Conservation (phyloP, 2,797 vertebrate species). For the Rhabdomys pumilio region DNA sequence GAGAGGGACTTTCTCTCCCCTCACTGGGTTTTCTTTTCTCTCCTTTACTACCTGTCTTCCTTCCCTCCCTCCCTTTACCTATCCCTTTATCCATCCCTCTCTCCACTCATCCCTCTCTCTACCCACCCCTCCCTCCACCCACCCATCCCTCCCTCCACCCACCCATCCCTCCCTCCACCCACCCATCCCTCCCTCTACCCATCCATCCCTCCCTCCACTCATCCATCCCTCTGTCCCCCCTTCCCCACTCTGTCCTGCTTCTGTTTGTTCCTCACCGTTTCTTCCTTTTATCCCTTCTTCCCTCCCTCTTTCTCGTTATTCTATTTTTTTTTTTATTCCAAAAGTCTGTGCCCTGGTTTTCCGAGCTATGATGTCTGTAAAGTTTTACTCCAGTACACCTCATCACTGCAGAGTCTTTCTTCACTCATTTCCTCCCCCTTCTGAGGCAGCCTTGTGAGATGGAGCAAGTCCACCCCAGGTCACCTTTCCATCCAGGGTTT, state of each 20-base stretch:
- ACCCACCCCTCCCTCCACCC: neutral
- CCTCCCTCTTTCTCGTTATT: neutral
- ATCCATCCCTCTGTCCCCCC: rapidly evolving
- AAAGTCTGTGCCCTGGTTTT: neutral
- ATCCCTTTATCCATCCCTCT: neutral
- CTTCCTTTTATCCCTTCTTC: neutral
- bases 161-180: neutral
- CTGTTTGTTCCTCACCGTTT: neutral
- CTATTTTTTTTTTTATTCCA: conserved; percentile 15
- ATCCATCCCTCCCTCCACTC: neutral
- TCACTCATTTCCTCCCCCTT: neutral
- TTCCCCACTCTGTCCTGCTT: neutral
- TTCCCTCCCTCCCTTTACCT: neutral
- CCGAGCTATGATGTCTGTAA: neutral
- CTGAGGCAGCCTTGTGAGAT: neutral
- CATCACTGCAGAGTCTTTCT: neutral
- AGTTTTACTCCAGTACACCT: neutral
- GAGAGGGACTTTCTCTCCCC: neutral
- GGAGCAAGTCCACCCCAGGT: neutral
- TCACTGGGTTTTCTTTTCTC: neutral
- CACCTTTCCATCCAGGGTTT: neutral
- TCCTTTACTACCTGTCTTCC: neutral
- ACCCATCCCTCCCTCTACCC: neutral
- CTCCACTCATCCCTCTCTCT: neutral
- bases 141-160: neutral